phyloP scores from a whole-genome alignment of 2,888 invertebrate genomes.

The Ophioninae sp. region DNA sequence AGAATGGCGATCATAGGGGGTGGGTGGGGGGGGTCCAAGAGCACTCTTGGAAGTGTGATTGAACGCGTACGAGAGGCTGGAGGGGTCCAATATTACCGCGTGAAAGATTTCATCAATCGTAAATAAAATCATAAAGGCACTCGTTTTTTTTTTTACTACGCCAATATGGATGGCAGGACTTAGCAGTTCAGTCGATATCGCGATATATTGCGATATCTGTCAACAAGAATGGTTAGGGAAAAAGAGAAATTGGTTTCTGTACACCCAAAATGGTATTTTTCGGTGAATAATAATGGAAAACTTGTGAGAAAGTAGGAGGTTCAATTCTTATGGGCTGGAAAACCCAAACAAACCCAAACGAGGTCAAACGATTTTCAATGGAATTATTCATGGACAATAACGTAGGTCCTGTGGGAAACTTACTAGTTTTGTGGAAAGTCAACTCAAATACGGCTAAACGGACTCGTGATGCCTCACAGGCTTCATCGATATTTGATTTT shows the following conservation, averaged over 20 bases:
- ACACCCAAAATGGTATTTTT: not conserved
- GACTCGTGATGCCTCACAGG: too few relatives aligned
- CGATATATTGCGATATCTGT: not conserved
- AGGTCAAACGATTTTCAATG: too few relatives aligned
- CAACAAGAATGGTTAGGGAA: not conserved
- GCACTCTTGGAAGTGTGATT: constrained; percentile 35
- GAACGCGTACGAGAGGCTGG: constrained; percentile 14
- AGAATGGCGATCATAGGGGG: not conserved
- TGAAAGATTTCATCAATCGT: constrained; percentile 32
- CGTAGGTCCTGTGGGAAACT: too few relatives aligned
- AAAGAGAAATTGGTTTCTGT: not conserved
- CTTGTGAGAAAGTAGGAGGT: not conserved
- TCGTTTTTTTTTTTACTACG: constrained; percentile 10
- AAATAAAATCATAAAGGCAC: constrained; percentile 34
- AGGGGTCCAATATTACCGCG: constrained; percentile 22
- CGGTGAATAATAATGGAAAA: not conserved
- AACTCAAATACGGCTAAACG: too few relatives aligned
- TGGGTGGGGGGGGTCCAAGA: not conserved
- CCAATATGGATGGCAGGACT: not conserved
- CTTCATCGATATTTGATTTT: too few relatives aligned
- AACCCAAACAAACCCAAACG: too few relatives aligned
- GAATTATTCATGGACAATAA: too few relatives aligned
- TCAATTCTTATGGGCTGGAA: too few relatives aligned
- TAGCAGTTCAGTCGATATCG: not conserved
- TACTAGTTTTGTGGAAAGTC: too few relatives aligned